Evolutionary conservation across 2,888 invertebrate species (phyloP).

Genomic region (Eupithecia subumbrata): DNA sequence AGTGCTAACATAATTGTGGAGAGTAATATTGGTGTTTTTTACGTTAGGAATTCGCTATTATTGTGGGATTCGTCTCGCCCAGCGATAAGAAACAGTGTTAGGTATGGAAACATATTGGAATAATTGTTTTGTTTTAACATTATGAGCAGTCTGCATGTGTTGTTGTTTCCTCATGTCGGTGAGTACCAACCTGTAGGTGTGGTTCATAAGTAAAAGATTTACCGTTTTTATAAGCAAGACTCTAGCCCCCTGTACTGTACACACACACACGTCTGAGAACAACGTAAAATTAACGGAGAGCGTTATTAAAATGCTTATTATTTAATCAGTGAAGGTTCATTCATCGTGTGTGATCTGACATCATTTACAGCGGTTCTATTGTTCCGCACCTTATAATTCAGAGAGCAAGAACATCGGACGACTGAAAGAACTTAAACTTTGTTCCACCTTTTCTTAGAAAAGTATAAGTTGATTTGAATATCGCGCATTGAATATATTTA

Average conservation of each 20-base stretch:
- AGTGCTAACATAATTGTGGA: background rate
- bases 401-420: background rate
- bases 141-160: background rate
- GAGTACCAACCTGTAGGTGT: background rate
- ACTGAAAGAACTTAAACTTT: background rate
- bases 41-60: background rate
- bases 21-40: background rate
- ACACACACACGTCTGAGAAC: background rate
- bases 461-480: background rate
- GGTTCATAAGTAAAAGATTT: background rate
- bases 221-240: background rate
- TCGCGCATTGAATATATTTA: background rate
- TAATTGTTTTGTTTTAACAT: background rate
- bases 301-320: background rate
- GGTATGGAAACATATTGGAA: background rate
- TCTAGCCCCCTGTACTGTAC: background rate
- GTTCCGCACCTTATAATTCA: background rate
- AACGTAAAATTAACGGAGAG: background rate
- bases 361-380: conserved; percentile 3
- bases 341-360: too few relatives aligned
- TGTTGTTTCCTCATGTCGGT: conserved; percentile 19
- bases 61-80: conserved; percentile 9
- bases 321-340: background rate
- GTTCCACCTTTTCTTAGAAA: background rate
- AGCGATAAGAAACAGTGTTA: conserved; percentile 8